Conservation (phyloP, 2,888 invertebrate genomes). For the Heliconius ethilla region DNA sequence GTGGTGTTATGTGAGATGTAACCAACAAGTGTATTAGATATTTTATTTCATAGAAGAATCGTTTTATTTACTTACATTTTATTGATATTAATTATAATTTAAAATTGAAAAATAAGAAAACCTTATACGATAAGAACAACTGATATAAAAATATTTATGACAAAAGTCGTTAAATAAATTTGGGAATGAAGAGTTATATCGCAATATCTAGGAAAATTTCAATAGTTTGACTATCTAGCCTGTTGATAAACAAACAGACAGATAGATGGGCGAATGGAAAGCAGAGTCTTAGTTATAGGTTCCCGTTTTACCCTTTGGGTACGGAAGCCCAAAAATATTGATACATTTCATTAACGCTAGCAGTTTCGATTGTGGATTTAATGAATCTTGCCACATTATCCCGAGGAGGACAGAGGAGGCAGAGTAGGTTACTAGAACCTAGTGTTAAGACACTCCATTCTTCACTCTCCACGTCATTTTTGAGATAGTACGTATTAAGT, state of each 20-base stretch:
- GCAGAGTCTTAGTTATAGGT: neutral
- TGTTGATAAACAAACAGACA: too few relatives aligned
- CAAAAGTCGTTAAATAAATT: too few relatives aligned
- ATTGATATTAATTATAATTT: too few relatives aligned
- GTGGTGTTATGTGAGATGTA: constrained; percentile 21
- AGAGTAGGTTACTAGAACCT: neutral
- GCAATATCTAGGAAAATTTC: too few relatives aligned
- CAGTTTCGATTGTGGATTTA: neutral
- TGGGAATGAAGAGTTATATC: neutral
- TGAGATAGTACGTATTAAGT: neutral
- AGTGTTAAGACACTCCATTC: neutral
- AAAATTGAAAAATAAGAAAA: neutral
- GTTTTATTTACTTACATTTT: too few relatives aligned
- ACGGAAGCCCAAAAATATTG: neutral
- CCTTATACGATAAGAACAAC: too few relatives aligned
- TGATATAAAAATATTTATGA: too few relatives aligned
- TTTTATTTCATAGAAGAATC: neutral
- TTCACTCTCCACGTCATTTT: neutral
- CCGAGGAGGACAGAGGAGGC: too few relatives aligned
- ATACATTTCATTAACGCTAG: neutral
- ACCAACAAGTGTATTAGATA: constrained; percentile 1
- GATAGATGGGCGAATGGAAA: too few relatives aligned
- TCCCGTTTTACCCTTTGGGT: neutral
- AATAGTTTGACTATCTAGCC: too few relatives aligned
- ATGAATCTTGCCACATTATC: too few relatives aligned